These are phyloP conservation scores for Hypocryptadius cinnamomeus DNA, from an alignment of 2,113 vertebrate genomes.

Conservation along the genomic window DNA sequence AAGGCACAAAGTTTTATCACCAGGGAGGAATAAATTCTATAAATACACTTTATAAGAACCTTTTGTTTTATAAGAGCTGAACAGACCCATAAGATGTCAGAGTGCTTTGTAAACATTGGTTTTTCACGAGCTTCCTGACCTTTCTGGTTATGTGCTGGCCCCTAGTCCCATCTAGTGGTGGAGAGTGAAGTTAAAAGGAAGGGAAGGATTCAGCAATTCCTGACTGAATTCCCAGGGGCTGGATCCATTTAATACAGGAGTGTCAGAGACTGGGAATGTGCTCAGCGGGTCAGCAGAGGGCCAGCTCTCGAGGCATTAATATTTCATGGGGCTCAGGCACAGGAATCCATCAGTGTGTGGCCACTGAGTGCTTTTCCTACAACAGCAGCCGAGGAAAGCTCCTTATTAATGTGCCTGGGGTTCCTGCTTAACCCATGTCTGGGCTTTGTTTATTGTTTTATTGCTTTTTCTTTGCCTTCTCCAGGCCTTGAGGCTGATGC, in stretches of 20 bases:
- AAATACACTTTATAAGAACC: not conserved
- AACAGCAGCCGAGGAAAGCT: not conserved
- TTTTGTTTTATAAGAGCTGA: not conserved
- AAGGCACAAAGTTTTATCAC: not conserved
- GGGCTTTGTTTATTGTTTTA: not conserved
- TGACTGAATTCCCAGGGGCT: not conserved
- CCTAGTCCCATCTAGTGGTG: constrained; percentile 23
- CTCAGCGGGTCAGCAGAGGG: not conserved
- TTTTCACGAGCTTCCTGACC: not conserved
- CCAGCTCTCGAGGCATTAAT: not conserved
- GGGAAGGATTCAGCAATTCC: not conserved
- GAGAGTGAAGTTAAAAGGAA: not conserved
- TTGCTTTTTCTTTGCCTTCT: not conserved
- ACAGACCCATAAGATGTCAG: not conserved
- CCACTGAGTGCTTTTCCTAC: not conserved
- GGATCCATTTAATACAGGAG: not conserved
- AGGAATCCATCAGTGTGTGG: not conserved
- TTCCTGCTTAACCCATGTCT: not conserved
- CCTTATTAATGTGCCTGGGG: not conserved
- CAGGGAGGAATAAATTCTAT: not conserved
- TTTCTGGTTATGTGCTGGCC: not conserved
- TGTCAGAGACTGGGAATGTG: not conserved
- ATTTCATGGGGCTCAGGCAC: not conserved
- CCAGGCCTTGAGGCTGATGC: not conserved
- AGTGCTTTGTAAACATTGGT: not conserved